These are phyloP conservation scores for Darevskia mixta DNA, from an alignment of 2,797 vertebrate species.

Conservation along the genomic window DNA sequence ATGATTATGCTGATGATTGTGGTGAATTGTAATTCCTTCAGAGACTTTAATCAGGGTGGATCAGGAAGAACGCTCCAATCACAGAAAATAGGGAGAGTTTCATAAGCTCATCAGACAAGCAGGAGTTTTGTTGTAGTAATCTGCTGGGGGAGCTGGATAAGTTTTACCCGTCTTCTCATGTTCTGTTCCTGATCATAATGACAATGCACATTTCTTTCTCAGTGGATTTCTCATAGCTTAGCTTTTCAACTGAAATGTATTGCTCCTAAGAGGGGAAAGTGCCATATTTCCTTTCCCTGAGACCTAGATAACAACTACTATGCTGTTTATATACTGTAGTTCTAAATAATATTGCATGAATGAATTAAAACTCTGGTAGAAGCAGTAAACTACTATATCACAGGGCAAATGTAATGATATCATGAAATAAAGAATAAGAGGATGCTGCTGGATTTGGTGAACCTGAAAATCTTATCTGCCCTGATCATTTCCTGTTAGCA, in stretches of 20 bases:
- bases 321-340: neutral
- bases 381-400: neutral
- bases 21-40: neutral
- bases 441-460: neutral
- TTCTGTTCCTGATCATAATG: neutral
- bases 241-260: neutral
- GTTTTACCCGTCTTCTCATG: neutral
- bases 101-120: neutral
- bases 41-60: neutral
- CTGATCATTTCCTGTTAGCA: neutral
- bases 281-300: neutral
- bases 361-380: neutral
- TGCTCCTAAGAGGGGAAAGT: neutral
- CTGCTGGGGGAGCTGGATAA: neutral
- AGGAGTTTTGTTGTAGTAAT: neutral
- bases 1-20: neutral
- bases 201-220: neutral
- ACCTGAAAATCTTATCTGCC: conserved; percentile 7
- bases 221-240: neutral
- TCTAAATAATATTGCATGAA: conserved; percentile 3
- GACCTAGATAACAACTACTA: too few relatives aligned
- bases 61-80: neutral
- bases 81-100: neutral
- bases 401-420: neutral
- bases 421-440: conserved; percentile 21